Percentiles rank a stretch among this genome's conserved stretches.
Conservation (phyloP, 2,888 invertebrate species). For the Thelaira solivaga region DNA sequence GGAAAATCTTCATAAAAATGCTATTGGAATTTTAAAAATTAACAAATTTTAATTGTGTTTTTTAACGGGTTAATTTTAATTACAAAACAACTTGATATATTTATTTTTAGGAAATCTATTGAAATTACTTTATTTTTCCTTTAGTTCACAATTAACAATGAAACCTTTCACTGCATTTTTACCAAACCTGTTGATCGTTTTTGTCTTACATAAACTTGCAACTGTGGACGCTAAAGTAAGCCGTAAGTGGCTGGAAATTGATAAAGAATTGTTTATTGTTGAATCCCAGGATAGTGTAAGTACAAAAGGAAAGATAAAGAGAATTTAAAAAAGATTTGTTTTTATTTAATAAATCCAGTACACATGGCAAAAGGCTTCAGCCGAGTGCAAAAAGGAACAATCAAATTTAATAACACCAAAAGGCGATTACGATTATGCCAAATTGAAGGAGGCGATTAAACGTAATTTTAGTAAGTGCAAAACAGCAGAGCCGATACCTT, state of each 20-base stretch:
- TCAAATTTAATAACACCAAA: slow-evolving; percentile 14
- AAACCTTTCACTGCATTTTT: slow-evolving; percentile 2
- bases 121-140: not conserved
- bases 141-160: slow-evolving; percentile 9
- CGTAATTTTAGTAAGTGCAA: slow-evolving; percentile 36
- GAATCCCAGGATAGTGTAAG: slow-evolving; percentile 20
- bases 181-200: not conserved
- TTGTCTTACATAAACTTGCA: not conserved
- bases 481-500: not conserved
- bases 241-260: slow-evolving; percentile 28
- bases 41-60: not conserved
- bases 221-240: not conserved
- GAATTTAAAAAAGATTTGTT: not conserved
- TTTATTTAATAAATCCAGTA: slow-evolving; percentile 7
- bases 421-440: slow-evolving; percentile 14
- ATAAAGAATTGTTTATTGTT: slow-evolving; percentile 6
- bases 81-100: not conserved
- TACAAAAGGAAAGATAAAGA: not conserved
- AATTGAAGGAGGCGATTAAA: slow-evolving; percentile 13
- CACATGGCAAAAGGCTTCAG: slow-evolving; percentile 34
- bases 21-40: too few species aligned
- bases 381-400: slow-evolving; percentile 21
- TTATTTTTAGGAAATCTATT: not conserved
- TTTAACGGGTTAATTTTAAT: slow-evolving; percentile 25
- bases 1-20: too few species aligned